phyloP scores from a whole-genome alignment of 1,140 invertebrate genomes.

The Oreohelix idahoensis region DNA sequence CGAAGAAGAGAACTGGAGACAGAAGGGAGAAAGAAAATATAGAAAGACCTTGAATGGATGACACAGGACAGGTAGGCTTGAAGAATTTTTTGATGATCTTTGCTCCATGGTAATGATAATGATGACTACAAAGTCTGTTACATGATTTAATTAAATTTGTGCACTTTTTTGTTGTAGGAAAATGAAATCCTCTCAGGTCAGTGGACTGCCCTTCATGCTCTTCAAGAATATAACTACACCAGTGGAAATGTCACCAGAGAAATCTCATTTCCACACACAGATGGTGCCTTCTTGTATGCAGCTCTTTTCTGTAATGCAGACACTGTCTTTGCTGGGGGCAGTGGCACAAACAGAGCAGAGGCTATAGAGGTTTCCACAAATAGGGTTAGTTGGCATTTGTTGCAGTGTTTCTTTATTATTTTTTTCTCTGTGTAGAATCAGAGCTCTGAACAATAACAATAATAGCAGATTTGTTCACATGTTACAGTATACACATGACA shows the following conservation, averaged over 20 bases:
- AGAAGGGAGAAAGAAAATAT: no score
- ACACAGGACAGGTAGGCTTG: no score
- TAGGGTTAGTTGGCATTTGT: slow-evolving; percentile 49
- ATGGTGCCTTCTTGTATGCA: slow-evolving; percentile 66
- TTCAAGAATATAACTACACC: slow-evolving; percentile 68
- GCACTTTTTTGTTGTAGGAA: slow-evolving; percentile 49
- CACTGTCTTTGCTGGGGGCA: slow-evolving; percentile 68
- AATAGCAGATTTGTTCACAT: no score
- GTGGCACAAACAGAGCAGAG: slow-evolving; percentile 67
- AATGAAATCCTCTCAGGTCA: slow-evolving; percentile 65
- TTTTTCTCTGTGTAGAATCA: no score
- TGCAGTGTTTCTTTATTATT: background rate
- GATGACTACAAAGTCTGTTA: no score
- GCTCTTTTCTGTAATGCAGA: slow-evolving; percentile 66
- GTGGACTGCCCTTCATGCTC: slow-evolving; percentile 57
- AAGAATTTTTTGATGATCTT: no score
- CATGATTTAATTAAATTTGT: background rate
- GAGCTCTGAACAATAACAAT: no score
- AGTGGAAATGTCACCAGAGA: slow-evolving; percentile 47
- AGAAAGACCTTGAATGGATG: no score
- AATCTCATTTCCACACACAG: slow-evolving; percentile 45
- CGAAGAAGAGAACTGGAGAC: no score
- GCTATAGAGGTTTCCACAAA: slow-evolving; percentile 60
- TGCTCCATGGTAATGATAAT: no score
- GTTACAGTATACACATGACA: no score